Conservation (phyloP, 35 echinoderm and acorn worm genomes). For the Chiridota heheva region DNA sequence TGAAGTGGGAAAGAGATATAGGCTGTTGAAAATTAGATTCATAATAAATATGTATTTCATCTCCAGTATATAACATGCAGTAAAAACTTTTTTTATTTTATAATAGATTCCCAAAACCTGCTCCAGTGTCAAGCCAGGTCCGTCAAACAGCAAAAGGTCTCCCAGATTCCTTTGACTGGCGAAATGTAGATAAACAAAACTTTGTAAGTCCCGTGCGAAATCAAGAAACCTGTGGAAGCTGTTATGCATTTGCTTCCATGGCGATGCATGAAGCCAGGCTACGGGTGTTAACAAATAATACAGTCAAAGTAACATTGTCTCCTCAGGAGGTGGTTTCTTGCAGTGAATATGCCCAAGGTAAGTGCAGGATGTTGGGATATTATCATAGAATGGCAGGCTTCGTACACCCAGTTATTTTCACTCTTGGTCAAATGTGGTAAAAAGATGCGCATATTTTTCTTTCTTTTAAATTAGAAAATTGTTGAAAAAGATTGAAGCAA, state of each 20-base stretch:
- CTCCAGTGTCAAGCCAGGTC: conserved; percentile 33
- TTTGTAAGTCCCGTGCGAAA: conserved; percentile 82
- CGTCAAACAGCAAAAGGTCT: conserved; percentile 17
- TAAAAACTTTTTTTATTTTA: neutral
- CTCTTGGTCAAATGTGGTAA: too few species aligned
- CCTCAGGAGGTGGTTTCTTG: conserved; percentile 90
- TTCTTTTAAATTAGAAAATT: too few species aligned
- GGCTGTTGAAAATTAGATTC: too few species aligned
- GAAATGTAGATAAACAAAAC: conserved; percentile 62
- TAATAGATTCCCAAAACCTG: conserved; percentile 19
- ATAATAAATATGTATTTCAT: too few species aligned
- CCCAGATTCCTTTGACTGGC: conserved; percentile 69
- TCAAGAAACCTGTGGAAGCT: conserved; percentile 82
- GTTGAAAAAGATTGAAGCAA: too few species aligned
- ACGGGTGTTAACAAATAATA: conserved; percentile 90
- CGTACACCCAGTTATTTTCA: neutral
- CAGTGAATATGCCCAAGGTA: conserved; percentile 87
- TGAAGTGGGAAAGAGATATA: too few species aligned
- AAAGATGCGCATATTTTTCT: too few species aligned
- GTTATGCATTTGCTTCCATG: conserved; percentile 89
- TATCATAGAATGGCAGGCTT: too few species aligned
- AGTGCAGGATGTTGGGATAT: neutral
- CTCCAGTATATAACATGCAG: neutral
- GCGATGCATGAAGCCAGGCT: conserved; percentile 79
- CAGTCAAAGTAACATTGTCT: conserved; percentile 65